Base-by-base conservation (phyloP, 2,797 vertebrate species). In the Microcaecilia unicolor region DNA sequence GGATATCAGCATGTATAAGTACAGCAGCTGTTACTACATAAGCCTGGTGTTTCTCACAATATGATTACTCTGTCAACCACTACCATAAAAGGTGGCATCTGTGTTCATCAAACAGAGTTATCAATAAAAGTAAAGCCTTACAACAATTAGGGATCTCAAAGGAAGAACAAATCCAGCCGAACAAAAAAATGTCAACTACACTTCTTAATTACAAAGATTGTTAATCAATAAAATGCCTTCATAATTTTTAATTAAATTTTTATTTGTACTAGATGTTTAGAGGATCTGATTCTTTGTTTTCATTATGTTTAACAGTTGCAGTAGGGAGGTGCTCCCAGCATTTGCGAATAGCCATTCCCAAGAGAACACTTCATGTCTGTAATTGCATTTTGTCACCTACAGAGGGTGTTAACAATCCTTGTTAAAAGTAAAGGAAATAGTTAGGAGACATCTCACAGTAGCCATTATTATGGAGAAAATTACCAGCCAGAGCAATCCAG, bases 341-440 rank as follows among this genome's bases (percentile, higher is more conserved):
- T 86, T 87, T 89, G 87, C 69, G 81, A 87, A 78, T 78, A 64
- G 46, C 76, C 64, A 54, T 73, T 77, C 83, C 80, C 77, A 11
- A 54, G 63, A 77, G 86, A 78, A 71, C 78, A 78, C 77, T 90
- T 87, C 70, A 37, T 69, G 78, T 89, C 84, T 98, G 93, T 95
- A 96, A 93, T 93, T 94, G 85, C 91, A 81, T 91, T 91, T 87
- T 86, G 87, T 93, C 89, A 92, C 94, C 92, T 95, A 96, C 90
- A 97, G 94, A 94, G 93, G 92, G 91, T 90, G 91, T 95, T 94
- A 88, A 90, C 89, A 87, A 89, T 89, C 85, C 85, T 92, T 90
- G 88, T 89, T 91, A 92, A 91, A 90, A 84, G 77, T 76, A 75
- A 71, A 75, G 74, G 64, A 74, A 82, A 57, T 74, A 67, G 72